phyloP scores from a whole-genome alignment of 2,888 invertebrate genomes.

The Cancer borealis region DNA sequence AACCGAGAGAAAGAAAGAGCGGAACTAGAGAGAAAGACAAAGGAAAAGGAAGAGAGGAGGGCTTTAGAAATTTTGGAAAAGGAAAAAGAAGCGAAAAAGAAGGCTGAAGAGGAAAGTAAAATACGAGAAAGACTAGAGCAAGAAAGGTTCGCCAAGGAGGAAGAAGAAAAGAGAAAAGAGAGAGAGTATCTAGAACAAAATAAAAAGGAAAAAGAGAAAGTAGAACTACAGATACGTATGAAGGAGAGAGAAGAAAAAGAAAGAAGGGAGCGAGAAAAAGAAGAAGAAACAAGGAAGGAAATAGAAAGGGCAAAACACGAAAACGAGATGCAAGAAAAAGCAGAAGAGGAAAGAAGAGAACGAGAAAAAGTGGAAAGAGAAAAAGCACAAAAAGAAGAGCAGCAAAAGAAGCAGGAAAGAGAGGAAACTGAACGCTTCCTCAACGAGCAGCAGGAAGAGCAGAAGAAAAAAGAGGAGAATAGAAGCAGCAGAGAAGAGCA shows the following conservation, averaged over 20 bases:
- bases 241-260: background rate
- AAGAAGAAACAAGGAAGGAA: background rate
- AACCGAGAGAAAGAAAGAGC: background rate
- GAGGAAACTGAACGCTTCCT: background rate
- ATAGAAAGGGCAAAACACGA: background rate
- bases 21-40: background rate
- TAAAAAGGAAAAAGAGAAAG: background rate
- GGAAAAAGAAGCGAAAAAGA: conserved; percentile 18
- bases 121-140: background rate
- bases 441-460: background rate
- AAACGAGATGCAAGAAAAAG: background rate
- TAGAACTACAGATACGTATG: background rate
- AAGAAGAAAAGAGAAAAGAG: background rate
- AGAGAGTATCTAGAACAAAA: background rate
- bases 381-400: background rate
- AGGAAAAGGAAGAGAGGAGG: background rate
- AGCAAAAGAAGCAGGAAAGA: background rate
- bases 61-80: background rate
- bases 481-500: background rate
- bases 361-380: background rate
- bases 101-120: background rate
- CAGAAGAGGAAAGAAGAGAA: background rate
- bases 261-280: background rate
- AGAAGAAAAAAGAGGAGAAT: background rate
- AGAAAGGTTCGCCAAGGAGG: background rate